Conservation (phyloP, 2,113 vertebrate genomes). For the Prinia subflava region DNA sequence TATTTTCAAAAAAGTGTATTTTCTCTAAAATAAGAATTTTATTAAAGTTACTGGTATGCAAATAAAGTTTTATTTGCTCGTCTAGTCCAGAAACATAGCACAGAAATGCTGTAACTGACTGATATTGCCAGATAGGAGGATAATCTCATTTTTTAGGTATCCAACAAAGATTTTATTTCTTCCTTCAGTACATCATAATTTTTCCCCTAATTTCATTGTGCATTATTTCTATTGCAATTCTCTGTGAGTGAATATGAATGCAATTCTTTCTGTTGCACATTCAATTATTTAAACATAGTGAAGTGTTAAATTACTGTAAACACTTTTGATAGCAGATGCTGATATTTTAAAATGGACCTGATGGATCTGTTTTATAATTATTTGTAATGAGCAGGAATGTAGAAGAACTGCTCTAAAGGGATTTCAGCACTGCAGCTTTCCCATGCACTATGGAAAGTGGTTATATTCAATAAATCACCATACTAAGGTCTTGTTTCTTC, state of each 20-base stretch:
- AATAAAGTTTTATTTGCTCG: not conserved
- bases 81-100: not conserved
- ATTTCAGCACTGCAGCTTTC: not conserved
- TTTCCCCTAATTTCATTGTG: not conserved
- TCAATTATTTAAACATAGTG: not conserved
- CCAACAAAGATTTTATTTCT: not conserved
- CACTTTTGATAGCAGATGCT: not conserved
- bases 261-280: not conserved
- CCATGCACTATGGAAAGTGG: not conserved
- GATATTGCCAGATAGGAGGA: not conserved
- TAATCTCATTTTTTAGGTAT: not conserved
- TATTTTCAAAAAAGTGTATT: not conserved
- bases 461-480: not conserved
- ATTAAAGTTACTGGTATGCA: not conserved
- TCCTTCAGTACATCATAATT: not conserved
- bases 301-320: not conserved
- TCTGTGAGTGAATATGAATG: not conserved
- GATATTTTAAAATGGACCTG: not conserved
- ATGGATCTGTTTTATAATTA: not conserved
- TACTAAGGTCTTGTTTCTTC: not conserved
- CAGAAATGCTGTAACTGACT: not conserved
- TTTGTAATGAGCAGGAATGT: not conserved
- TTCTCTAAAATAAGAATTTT: not conserved
- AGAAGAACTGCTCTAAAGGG: not conserved
- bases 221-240: not conserved